Base-by-base conservation (phyloP, 2,113 vertebrate species). In the Salvelinus fontinalis region DNA sequence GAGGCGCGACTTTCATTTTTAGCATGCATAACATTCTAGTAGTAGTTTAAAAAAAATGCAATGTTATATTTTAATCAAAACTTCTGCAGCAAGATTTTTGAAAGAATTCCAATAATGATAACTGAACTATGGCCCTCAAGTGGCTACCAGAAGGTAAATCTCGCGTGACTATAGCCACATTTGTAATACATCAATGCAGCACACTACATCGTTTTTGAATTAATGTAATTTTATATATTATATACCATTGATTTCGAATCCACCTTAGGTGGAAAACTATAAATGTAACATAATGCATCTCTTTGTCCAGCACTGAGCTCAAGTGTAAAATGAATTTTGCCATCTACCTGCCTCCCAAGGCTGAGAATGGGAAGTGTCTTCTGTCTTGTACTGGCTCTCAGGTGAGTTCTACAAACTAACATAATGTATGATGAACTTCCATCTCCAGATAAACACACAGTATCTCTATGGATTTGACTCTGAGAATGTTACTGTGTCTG, bases 301-400 rank as follows among this genome's bases (percentile, higher is more conserved):
- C 71, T 14, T 24, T 31, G 9, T 84, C 57, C 83, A 99, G 97
- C 91, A 69, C 88, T 11, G 97, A 98, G 82, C 91, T 99, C 70
- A 98, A 95, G 80, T 99, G 96, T 91, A 99, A 95, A 91, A 99
- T 99, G 96, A 97, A 94, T 88, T 98, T 99, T 90, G 97, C 92
- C 8, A 87, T 99, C 85, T 99, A 94, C 90, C 92, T 99, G 74
- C 97, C 97, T 59, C 95, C 96, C 20, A 97, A 97, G 81, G 95
- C 96, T 3, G 96, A 98, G 89, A 94, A 88, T 0, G 90, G 59
- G 57, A 98, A 96, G 20, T 98, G 97, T 74, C 96, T 26, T 26
- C 97, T 44, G 95, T 95, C n/a, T 75, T 99, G 0, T 99, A 97
- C 64, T 99, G 97, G 97, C 94, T 99, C 0, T 99, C 98, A 0